Percentiles rank a stretch among this genome's conserved stretches.
phyloP scores from a whole-genome alignment of 2,113 vertebrate species.

The Ptyas mucosa region DNA sequence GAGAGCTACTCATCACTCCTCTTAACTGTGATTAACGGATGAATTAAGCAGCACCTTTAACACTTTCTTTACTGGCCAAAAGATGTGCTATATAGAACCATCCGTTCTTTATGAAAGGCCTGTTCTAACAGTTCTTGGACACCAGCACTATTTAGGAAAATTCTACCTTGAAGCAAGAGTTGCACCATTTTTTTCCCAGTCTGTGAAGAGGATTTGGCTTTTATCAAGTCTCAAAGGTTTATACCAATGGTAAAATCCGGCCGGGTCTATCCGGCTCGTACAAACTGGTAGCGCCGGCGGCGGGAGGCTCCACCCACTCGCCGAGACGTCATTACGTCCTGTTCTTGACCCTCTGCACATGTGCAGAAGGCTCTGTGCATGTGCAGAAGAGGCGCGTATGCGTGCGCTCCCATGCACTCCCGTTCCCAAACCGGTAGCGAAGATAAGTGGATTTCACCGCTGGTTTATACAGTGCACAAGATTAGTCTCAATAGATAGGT shows the following conservation, averaged over 20 bases:
- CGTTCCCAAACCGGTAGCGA: too few species aligned
- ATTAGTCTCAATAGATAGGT: not conserved
- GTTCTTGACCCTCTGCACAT: too few species aligned
- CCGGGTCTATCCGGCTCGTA: too few species aligned
- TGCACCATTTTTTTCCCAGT: too few species aligned
- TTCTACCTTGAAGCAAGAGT: not conserved
- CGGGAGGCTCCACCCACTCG: too few species aligned
- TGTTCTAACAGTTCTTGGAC: not conserved
- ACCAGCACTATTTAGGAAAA: not conserved
- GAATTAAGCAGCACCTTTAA: slow-evolving; percentile 69
- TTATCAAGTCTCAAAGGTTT: not conserved
- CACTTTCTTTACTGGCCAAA: slow-evolving; percentile 53
- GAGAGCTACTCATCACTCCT: slow-evolving; percentile 78
- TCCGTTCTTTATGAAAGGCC: not conserved
- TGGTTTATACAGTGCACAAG: not conserved
- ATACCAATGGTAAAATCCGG: too few species aligned
- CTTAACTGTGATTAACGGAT: slow-evolving; percentile 85
- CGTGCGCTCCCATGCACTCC: too few species aligned
- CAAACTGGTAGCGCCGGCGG: too few species aligned
- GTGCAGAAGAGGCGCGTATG: too few species aligned
- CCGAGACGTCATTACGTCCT: too few species aligned
- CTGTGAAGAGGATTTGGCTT: not conserved
- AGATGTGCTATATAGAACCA: not conserved
- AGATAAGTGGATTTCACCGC: too few species aligned
- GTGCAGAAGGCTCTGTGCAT: too few species aligned